phyloP scores from a whole-genome alignment of 2,888 invertebrate genomes.

The Xanthorhoe spadicearia region DNA sequence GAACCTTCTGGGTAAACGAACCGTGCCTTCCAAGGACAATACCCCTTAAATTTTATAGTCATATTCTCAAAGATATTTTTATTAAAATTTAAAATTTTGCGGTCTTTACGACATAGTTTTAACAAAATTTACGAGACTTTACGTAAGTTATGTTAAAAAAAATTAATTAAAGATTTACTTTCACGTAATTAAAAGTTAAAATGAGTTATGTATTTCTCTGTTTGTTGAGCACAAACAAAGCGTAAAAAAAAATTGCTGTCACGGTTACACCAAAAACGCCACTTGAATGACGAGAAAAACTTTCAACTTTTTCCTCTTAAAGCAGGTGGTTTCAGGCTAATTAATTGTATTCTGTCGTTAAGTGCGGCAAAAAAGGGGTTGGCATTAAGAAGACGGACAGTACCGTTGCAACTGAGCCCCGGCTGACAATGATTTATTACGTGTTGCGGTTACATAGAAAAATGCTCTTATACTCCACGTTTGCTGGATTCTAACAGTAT shows the following conservation, averaged over 20 bases:
- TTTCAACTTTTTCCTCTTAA: conserved; percentile 26
- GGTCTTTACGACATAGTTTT: no score
- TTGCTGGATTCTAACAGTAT: conserved; percentile 5
- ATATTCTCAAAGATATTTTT: no score
- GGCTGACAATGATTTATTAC: conserved; percentile 59
- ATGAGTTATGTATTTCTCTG: not conserved
- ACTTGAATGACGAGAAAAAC: conserved; percentile 2
- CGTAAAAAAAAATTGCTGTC: not conserved
- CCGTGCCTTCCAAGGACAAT: not conserved
- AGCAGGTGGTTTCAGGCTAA: conserved; percentile 35
- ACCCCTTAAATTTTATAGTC: not conserved
- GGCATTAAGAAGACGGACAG: conserved; percentile 57
- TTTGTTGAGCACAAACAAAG: not conserved
- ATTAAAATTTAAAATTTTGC: no score
- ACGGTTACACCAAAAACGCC: not conserved
- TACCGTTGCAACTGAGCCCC: conserved; percentile 57
- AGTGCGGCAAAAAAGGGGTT: conserved; percentile 52
- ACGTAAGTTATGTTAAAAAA: no score
- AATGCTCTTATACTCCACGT: conserved; percentile 10
- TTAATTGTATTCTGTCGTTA: conserved; percentile 46
- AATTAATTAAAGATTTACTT: no score
- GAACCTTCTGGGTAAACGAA: not conserved
- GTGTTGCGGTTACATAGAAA: conserved; percentile 27
- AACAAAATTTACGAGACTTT: no score
- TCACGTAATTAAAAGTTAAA: no score